These are phyloP conservation scores for Gymnoscopelus braueri DNA, from an alignment of 2,797 vertebrate genomes.

Conservation along the genomic window DNA sequence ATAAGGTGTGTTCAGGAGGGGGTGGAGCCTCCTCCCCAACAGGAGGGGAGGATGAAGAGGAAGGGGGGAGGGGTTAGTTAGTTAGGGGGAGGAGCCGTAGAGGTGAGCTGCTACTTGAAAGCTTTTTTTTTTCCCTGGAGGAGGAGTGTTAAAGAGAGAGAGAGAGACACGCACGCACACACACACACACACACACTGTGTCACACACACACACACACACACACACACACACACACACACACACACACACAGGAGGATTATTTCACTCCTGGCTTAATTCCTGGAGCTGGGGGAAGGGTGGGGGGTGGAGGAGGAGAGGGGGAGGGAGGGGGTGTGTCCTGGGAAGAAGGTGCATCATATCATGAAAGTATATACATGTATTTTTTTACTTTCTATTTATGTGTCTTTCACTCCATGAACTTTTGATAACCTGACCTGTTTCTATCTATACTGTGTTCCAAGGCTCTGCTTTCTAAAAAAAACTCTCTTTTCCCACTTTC, in stretches of 20 bases:
- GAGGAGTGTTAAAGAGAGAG: too few relatives aligned
- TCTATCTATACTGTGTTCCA: too few relatives aligned
- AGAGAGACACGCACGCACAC: too few relatives aligned
- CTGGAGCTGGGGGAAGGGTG: slow-evolving; percentile 4
- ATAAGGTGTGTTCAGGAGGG: slow-evolving; percentile 86
- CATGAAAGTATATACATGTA: slow-evolving; percentile 16
- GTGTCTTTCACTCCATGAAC: slow-evolving; percentile 13
- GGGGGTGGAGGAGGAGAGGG: slow-evolving; percentile 48
- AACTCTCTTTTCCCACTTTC: too few relatives aligned
- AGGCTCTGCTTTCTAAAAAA: too few relatives aligned
- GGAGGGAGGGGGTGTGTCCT: slow-evolving; percentile 59
- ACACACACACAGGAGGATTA: not conserved
- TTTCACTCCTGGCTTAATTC: too few relatives aligned
- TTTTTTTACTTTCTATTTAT: slow-evolving; percentile 27
- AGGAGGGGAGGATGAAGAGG: slow-evolving; percentile 9
- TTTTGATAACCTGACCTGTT: not conserved
- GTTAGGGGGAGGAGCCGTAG: too few relatives aligned
- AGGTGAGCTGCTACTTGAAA: too few relatives aligned
- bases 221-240: too few relatives aligned
- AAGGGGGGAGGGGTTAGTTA: not conserved
- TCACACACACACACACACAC: too few relatives aligned
- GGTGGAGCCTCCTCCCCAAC: slow-evolving; percentile 49
- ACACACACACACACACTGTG: too few relatives aligned
- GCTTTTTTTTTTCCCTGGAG: too few relatives aligned
- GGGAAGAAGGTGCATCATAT: slow-evolving; percentile 49